phyloP scores from a whole-genome alignment of 2,888 invertebrate species.

The Ethmia dodecea region DNA sequence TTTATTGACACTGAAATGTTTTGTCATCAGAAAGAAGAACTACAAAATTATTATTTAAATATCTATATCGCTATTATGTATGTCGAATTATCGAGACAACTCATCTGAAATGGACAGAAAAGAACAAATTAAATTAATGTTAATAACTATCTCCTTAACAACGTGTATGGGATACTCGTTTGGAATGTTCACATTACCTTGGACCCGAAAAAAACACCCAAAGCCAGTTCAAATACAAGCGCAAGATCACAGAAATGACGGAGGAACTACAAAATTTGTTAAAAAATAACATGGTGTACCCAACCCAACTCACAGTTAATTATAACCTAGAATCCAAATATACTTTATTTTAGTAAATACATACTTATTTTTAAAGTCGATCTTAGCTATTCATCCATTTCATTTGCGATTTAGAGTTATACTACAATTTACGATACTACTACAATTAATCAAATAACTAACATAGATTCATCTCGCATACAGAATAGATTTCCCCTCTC shows the following conservation, averaged over 20 bases:
- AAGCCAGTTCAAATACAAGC: slow-evolving; percentile 13
- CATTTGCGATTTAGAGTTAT: no score
- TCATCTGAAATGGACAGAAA: slow-evolving; percentile 44
- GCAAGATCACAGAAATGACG: slow-evolving; percentile 26
- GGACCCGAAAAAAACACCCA: slow-evolving; percentile 10
- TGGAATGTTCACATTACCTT: slow-evolving; percentile 25
- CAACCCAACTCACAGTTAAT: no score
- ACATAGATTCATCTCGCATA: no score
- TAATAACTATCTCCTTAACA: slow-evolving; percentile 44
- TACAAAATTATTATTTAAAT: not conserved
- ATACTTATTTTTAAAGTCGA: no score
- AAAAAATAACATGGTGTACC: no score
- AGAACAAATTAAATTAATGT: slow-evolving; percentile 47
- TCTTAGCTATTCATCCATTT: no score
- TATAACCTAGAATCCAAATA: no score
- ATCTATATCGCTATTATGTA: not conserved
- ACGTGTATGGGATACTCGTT: slow-evolving; percentile 50
- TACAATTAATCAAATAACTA: no score
- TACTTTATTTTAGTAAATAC: no score
- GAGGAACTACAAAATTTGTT: no score
- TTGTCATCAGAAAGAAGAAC: not conserved
- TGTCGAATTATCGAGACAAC: not conserved
- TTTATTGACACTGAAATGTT: not conserved
- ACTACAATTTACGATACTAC: no score
- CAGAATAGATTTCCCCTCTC: no score